phyloP scores from a whole-genome alignment of 1,140 invertebrate species.

The Sitobion miscanthi region DNA sequence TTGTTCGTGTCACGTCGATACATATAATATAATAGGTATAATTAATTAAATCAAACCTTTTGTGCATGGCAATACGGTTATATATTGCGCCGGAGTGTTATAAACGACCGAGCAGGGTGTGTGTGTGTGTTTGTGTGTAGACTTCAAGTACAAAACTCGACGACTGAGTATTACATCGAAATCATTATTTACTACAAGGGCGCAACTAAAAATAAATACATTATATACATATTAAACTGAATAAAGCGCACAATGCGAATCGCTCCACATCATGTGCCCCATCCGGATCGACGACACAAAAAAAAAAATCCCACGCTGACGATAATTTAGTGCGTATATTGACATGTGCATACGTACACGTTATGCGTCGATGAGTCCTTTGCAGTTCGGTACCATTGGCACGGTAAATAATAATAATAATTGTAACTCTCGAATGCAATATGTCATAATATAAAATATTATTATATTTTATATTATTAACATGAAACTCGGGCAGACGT shows the following conservation, averaged over 20 bases:
- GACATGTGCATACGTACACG: background rate
- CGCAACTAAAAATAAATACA: slow-evolving; percentile 4
- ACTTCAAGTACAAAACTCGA: slow-evolving; percentile 2
- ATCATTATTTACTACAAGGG: background rate
- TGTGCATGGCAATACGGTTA: background rate
- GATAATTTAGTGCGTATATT: background rate
- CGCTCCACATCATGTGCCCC: background rate
- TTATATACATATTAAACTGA: background rate
- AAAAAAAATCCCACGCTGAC: background rate
- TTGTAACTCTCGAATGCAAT: background rate
- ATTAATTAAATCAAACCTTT: slow-evolving; percentile 18
- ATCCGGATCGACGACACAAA: background rate
- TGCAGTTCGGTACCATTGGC: background rate
- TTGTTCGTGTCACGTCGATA: background rate
- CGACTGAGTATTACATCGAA: background rate
- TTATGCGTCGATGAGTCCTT: background rate
- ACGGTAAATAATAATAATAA: background rate
- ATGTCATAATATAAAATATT: background rate
- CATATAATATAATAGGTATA: background rate
- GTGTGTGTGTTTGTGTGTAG: background rate
- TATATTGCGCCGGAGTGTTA: background rate
- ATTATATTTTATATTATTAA: background rate
- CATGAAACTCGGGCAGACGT: background rate
- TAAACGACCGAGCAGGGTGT: background rate
- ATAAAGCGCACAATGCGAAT: background rate